Conservation (phyloP, 53 echinoderm and acorn worm genomes). For the Zoroaster sp. region DNA sequence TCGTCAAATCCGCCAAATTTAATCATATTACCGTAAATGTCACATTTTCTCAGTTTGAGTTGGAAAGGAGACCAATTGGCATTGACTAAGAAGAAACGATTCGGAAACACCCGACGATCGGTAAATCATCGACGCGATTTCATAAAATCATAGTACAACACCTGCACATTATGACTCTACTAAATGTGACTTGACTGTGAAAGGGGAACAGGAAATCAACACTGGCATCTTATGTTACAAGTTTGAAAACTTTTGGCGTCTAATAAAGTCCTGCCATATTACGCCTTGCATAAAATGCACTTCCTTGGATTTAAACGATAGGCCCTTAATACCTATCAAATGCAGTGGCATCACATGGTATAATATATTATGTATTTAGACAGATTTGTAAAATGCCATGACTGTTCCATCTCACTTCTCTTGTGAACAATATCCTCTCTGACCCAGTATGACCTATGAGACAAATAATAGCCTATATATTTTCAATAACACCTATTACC, state of each 20-base stretch:
- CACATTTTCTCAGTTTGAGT: neutral
- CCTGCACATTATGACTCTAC: neutral
- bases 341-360: neutral
- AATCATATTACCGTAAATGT: conserved; percentile 13
- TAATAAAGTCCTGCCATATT: neutral
- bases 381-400: too few relatives aligned
- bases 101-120: neutral
- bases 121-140: neutral
- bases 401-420: too few relatives aligned
- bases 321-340: neutral
- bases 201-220: neutral
- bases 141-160: neutral
- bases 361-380: neutral
- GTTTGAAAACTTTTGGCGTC: neutral
- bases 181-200: neutral
- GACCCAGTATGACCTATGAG: too few relatives aligned
- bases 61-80: neutral
- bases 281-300: neutral
- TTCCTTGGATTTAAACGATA: neutral
- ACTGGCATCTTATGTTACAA: neutral
- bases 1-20: neutral
- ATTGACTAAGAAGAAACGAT: conserved; percentile 2
- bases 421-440: too few relatives aligned
- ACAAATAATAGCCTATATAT: too few relatives aligned
- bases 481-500: too few relatives aligned